Evolutionary conservation across 1,140 invertebrate genomes (phyloP), one percentile per base, ranked within the genome.

Genomic region (Chelonus insularis): DNA sequence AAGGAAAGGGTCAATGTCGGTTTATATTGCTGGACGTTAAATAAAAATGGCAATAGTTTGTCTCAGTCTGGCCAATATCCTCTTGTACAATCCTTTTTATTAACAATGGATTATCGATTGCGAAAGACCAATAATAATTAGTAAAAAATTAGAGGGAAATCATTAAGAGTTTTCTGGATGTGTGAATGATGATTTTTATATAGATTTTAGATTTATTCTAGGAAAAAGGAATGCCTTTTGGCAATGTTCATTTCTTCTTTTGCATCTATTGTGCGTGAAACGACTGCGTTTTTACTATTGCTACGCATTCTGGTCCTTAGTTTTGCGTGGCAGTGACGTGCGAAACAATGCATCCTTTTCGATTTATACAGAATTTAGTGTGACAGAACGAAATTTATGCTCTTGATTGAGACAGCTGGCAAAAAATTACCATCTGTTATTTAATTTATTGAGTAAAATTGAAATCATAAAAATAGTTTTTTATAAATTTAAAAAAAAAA

Each of bases 321-420:
- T 52, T 18, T 52, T 8, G 32, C 12, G 12, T 12, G 12, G 50
- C 12, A 34, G 32, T 36, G 50, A 52, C 50, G 16, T 29, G 25
- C 7, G 50, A 52, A 52, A 52, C 50, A 52, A 52, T 52, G 29
- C 32, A 14, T 4, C 20, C 18, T 34, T 52, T 52, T n/a, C n/a
- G 32, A 36, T 8, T 37, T 18, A 29, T 9, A 3, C 14, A 23
- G 12, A 20, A 52, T 52, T 5, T 5, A 52, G 12, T 52, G 50
- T 52, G 50, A 52, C 50, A 52, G 50, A 52, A 37, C 50, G 16
- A 52, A 52, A 52, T 52, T 52, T 36, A 52, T 34, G 29, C 16
- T 52, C 16, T 36, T 9, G 50, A 52, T 52, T 52, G 50, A 34
- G 36, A 36, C 50, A 29, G 23, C 48, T 45, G 29, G 12, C 34